Evolutionary conservation across 2,888 invertebrate species (phyloP), one percentile per base, ranked within the genome.

Genomic region (Caenorhabditis wallacei): DNA sequence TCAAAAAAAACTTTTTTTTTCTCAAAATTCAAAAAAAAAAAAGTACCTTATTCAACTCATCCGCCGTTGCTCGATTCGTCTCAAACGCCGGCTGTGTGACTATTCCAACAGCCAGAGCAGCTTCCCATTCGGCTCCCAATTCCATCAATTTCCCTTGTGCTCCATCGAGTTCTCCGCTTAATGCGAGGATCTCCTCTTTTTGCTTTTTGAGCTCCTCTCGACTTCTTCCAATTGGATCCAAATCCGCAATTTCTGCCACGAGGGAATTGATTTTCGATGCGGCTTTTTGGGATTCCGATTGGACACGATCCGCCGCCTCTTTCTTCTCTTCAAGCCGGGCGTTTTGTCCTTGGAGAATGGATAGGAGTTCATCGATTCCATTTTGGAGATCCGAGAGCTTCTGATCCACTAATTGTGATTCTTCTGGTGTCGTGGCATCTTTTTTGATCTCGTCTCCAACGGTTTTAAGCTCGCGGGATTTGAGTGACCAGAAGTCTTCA

Each of bases 201-300:
- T 92, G 89, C 16, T 68, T 94, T 81, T 96, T 95, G 64, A 90
- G 92, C 76, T 93, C 93, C 1, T 80, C 79, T 0, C 63, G 72
- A 46, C 88, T 83, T 1, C 89, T 64, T 3, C 84, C 89, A 20
- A 89, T 80, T n/a, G 88, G 78, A 18, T 85, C 88, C n/a, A 85
- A 40, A 40, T 88, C 88, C 2, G 75, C 74, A 30, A 88, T 72
- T 40, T 86, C 86, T 56, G 71, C 66, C n/a, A 68, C 26, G n/a
- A 82, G 43, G 10, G 80, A 66, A 46, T 81, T 84, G 57, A 84
- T 80, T 43, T 57, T 63, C 0, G 30, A 43, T 16, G 57, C 63
- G 0, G 76, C 69, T 26, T 80, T 75, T 30, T 81, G 80, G 3
- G 57, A 72, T 43, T 84, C 80, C 20, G 70, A 26, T 24, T 46